Base-by-base conservation (phyloP, 2,797 vertebrate genomes). In the Melanotaenia trifasciata region DNA sequence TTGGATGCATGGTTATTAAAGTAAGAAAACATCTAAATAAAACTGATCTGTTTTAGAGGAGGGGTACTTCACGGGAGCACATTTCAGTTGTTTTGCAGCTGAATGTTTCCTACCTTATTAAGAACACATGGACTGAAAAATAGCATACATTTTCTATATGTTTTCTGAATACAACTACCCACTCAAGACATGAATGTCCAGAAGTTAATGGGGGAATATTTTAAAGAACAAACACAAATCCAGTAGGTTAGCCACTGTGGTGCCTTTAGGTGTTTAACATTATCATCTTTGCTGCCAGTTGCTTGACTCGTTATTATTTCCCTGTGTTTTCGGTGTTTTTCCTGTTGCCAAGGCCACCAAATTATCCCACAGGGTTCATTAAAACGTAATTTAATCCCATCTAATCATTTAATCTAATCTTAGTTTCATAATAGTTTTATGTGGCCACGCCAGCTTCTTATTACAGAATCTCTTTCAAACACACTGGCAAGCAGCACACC, bases 381-480 rank as follows among this genome's bases (percentile, higher is more conserved):
- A 69, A 79, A 67, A 78, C 74, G 22, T 80, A 83, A 84, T 84
- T 80, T 45, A 84, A 90, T 83, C 84, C 70, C 58, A 67, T 76
- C 67, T 81, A 84, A 85, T 86, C 64, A 75, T 80, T 51, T 88
- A 83, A 86, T 87, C 79, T 78, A 83, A 90, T 91, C 78, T 78
- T 32, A 12, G 64, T 50, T 33, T 63, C 66, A 56, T 81, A 81
- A 86, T 74, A 84, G 80, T 76, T 32, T 82, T 6, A 62, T 75
- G 87, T 62, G 62, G 77, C 75, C 28, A 67, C 75, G 67, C 7
- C 45, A 79, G 33, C 58, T 60, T 60, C 58, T 70, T 40, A 32
- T 56, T 58, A 2, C 70, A 71, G 35, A 63, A 58, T 6, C 47
- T 45, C 58, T 28, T 64, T 54, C 45, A 35, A 47, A 72, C 71